Base-by-base conservation (phyloP, 2,797 vertebrate species). In the Argyrosomus regius region DNA sequence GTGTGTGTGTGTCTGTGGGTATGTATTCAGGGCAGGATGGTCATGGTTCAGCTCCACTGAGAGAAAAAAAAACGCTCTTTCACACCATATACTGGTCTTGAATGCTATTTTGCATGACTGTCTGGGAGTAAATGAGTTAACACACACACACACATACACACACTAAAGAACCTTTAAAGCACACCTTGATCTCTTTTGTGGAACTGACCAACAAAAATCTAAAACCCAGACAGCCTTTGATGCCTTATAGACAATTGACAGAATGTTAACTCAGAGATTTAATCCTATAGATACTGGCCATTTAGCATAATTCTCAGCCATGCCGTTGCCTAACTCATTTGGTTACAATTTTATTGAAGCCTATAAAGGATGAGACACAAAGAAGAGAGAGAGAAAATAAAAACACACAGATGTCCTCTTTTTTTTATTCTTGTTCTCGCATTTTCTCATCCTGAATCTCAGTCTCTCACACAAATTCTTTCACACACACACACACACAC, bases 21-120 rank as follows among this genome's bases (percentile, higher is more conserved):
- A 53, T 75, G 74, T 64, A 58, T 85, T 79, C 60, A 77, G 75
- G 80, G 73, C 66, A 81, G 61, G 78, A 86, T 72, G 75, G 71
- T 80, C 73, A 82, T 75, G 82, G 87, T 86, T 90, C 75, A 86
- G 81, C 80, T 85, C 69, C 66, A 84, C 35, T 81, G 68, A 85
- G 73, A 81, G 83, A 73, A 70, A 62, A 63, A 56, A 50, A 87
- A 39, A 39, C 8, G 8, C 41, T 86, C 75, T 76, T 87, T 88
- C 66, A 84, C 58, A 78, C 56, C 74, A 81, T 87, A 80, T 82
- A 87, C 49, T 85, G 80, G 72, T 73, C 43, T 78, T 88, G 52
- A 87, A 87, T 75, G 71, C 56, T 22, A 46, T 60, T 83, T 85
- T 85, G 69, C 72, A 81, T 62, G 76, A 70, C 56, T 85, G 75